Evolutionary conservation across 2,888 invertebrate species (phyloP).

Genomic region (Cyclophora albipunctata): DNA sequence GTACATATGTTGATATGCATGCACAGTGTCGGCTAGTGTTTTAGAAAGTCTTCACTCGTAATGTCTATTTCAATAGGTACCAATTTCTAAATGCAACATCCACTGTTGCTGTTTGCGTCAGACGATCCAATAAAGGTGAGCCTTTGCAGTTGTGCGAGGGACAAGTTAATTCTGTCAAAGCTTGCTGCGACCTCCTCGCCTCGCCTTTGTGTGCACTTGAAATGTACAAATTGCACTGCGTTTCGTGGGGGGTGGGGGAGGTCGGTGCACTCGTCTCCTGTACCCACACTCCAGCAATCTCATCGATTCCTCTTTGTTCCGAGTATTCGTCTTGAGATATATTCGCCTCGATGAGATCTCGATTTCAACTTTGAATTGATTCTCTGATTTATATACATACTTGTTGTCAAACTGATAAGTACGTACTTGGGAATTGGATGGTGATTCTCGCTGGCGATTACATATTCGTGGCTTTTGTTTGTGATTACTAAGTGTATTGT

Average conservation of each 20-base stretch:
- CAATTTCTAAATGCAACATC: too few relatives aligned
- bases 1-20: too few relatives aligned
- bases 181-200: conserved; percentile 67
- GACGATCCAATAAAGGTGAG: conserved; percentile 64
- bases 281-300: conserved; percentile 53
- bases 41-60: too few relatives aligned
- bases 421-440: too few relatives aligned
- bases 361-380: conserved; percentile 48
- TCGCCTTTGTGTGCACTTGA: conserved; percentile 74
- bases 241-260: conserved; percentile 55
- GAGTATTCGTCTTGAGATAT: conserved; percentile 70
- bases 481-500: too few relatives aligned
- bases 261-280: conserved; percentile 60
- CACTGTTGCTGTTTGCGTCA: conserved; percentile 20
- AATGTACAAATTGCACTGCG: conserved; percentile 75
- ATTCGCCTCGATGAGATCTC: conserved; percentile 50
- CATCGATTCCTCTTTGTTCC: conserved; percentile 73
- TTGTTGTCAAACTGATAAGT: conserved; percentile 1
- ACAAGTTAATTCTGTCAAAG: conserved; percentile 75
- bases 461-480: too few relatives aligned
- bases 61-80: neutral
- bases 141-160: conserved; percentile 53
- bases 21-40: too few relatives aligned
- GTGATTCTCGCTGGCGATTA: too few relatives aligned
- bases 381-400: conserved; percentile 27